A percentile compares a stretch with the other conserved stretches of the same genome.
phyloP scores from a whole-genome alignment of 2,888 invertebrate genomes.

The Dicroscelio sp. region DNA sequence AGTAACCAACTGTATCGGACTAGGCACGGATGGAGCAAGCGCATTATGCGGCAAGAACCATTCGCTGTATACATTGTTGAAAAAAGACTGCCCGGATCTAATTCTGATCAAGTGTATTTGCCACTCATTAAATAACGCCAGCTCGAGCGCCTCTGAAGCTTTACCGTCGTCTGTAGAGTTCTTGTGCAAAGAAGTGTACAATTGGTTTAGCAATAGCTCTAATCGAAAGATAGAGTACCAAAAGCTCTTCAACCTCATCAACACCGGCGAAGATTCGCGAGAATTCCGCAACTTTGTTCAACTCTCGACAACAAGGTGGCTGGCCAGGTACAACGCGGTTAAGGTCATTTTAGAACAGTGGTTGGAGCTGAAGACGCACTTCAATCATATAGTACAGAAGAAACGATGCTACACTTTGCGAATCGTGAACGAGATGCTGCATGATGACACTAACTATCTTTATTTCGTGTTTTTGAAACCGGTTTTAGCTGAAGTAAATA shows the following conservation, averaged over 20 bases:
- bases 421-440: constrained; percentile 64
- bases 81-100: constrained; percentile 23
- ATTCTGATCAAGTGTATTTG: constrained; percentile 23
- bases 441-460: constrained; percentile 68
- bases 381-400: constrained; percentile 51
- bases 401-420: constrained; percentile 77
- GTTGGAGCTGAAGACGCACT: constrained; percentile 69
- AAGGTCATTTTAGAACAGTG: constrained; percentile 80
- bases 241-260: constrained; percentile 72
- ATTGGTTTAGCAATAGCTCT: constrained; percentile 38
- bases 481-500: constrained; percentile 62
- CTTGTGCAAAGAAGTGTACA: constrained; percentile 34
- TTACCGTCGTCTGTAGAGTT: constrained; percentile 43
- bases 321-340: constrained; percentile 76
- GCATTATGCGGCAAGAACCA: constrained; percentile 29
- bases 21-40: constrained; percentile 36
- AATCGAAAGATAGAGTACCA: constrained; percentile 64
- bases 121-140: constrained; percentile 50
- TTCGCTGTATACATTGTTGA: constrained; percentile 25
- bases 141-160: constrained; percentile 40
- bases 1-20: background rate
- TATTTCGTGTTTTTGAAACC: constrained; percentile 61
- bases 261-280: constrained; percentile 42
- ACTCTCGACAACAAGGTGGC: constrained; percentile 79
- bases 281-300: constrained; percentile 75